Conservation (phyloP, 2,888 invertebrate species). For the Lasioglossum lativentre region DNA sequence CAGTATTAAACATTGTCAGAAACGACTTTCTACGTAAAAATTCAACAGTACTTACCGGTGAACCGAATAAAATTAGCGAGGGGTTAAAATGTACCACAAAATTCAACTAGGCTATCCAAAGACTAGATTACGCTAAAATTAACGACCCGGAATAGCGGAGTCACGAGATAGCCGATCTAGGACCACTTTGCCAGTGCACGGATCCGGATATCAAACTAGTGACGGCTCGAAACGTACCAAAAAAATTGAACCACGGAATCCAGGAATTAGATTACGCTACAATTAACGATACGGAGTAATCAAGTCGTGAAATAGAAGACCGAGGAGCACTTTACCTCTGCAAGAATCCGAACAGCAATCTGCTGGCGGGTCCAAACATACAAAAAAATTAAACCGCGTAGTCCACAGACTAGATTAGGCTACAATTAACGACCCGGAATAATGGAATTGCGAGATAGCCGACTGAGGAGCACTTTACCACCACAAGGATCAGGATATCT, state of each 20-base stretch:
- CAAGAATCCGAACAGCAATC: not conserved
- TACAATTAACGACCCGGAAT: not conserved
- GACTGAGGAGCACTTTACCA: not conserved
- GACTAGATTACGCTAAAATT: not conserved
- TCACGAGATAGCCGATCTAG: conserved; percentile 1
- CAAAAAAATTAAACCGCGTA: not conserved
- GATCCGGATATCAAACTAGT: not conserved
- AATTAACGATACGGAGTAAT: not conserved
- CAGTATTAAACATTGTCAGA: not conserved
- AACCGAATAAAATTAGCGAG: not conserved
- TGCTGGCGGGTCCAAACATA: not conserved
- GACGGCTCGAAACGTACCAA: not conserved
- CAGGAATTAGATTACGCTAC: not conserved
- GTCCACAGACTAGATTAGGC: not conserved
- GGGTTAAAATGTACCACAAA: not conserved
- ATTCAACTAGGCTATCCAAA: not conserved
- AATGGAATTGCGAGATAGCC: conserved; percentile 6
- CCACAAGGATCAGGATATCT: not conserved
- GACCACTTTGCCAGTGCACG: not conserved
- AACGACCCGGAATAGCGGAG: not conserved
- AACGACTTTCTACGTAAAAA: not conserved
- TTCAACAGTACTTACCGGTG: not conserved
- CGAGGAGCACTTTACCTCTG: not conserved
- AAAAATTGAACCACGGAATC: not conserved
- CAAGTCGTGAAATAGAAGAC: not conserved